A percentile compares a stretch with the other conserved stretches of the same genome.
phyloP scores from a whole-genome alignment of 2,797 vertebrate genomes.

The Uromys caudimaculatus region DNA sequence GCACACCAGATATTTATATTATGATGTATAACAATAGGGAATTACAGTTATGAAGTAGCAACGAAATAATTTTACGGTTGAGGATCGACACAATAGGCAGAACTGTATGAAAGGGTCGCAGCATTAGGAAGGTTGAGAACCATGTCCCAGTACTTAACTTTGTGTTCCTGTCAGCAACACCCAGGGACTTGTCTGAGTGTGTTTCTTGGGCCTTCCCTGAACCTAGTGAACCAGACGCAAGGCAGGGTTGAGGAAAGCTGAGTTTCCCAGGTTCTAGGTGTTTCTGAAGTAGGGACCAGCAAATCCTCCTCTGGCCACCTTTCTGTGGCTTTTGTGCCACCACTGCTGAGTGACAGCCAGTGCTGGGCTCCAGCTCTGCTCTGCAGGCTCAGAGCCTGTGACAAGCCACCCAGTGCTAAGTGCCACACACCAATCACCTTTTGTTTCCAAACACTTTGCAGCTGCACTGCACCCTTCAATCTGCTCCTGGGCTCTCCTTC shows the following conservation, averaged over 20 bases:
- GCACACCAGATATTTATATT: background rate
- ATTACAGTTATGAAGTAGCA: background rate
- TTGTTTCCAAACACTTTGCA: conserved; percentile 69
- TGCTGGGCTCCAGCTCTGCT: background rate
- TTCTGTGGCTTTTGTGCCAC: background rate
- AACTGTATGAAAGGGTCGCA: background rate
- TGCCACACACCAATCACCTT: conserved; percentile 26
- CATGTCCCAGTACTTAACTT: background rate
- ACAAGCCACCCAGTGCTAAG: conserved; percentile 57
- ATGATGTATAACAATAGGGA: background rate
- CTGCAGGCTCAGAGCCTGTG: background rate
- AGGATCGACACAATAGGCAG: background rate
- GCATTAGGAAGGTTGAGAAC: background rate
- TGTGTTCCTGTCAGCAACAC: background rate
- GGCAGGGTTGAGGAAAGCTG: background rate
- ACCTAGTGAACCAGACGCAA: background rate
- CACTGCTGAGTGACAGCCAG: background rate
- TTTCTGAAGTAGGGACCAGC: background rate
- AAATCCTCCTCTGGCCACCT: background rate
- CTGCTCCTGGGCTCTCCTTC: background rate
- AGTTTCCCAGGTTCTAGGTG: background rate
- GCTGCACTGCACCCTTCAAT: background rate
- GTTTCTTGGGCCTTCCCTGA: background rate
- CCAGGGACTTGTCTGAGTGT: background rate
- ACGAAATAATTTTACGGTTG: background rate